Conservation (phyloP, 1,140 invertebrate species). For the Bombus confusus region DNA sequence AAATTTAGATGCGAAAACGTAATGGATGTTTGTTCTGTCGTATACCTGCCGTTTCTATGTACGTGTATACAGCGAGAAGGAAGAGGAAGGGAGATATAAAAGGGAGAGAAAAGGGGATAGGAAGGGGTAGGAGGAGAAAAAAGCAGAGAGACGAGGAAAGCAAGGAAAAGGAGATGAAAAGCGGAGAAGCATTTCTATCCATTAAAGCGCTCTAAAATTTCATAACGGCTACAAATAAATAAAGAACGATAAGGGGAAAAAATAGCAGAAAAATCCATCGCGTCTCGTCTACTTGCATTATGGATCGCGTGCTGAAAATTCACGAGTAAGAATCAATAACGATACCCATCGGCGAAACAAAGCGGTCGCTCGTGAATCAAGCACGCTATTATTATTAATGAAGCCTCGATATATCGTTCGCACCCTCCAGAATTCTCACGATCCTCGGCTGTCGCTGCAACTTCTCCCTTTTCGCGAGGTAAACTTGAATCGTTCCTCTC, state of each 20-base stretch:
- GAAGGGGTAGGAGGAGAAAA: background rate
- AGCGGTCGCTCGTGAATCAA: slow-evolving; percentile 18
- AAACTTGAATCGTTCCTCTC: slow-evolving; percentile 48
- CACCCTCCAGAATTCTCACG: slow-evolving; percentile 55
- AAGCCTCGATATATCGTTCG: slow-evolving; percentile 57
- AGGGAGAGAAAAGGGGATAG: too few relatives aligned
- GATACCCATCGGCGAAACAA: background rate
- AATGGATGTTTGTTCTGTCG: too few relatives aligned
- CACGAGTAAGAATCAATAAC: slow-evolving; percentile 5
- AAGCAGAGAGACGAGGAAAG: background rate
- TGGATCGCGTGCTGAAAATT: background rate
- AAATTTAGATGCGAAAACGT: too few relatives aligned
- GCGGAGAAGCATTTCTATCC: too few relatives aligned
- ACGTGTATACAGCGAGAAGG: too few relatives aligned
- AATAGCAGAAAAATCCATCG: background rate
- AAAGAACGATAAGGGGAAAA: background rate
- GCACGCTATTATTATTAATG: slow-evolving; percentile 65
- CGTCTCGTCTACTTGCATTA: background rate
- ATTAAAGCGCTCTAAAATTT: background rate
- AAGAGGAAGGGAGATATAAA: too few relatives aligned
- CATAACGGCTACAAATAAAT: background rate
- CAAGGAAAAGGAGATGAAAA: background rate
- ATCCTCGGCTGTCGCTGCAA: background rate
- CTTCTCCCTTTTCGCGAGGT: slow-evolving; percentile 26
- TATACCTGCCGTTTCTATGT: too few relatives aligned